Percentiles rank a stretch among this genome's conserved stretches.
These are phyloP conservation scores for Anguilla rostrata DNA, from an alignment of 2,113 vertebrate genomes.

Conservation along the genomic window DNA sequence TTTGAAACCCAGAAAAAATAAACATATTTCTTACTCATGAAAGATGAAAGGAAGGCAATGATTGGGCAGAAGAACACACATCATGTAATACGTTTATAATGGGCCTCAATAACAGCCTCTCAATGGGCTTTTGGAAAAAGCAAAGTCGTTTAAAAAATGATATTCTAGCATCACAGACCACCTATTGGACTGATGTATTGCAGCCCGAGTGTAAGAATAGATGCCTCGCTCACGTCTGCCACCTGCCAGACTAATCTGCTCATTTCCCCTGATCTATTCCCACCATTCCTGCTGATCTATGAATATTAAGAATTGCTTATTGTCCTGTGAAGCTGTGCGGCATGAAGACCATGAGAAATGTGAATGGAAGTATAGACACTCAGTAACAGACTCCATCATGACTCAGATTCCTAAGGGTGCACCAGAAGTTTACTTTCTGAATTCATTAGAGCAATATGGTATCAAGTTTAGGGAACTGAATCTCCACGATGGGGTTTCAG, in stretches of 20 bases:
- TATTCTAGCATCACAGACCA: background rate
- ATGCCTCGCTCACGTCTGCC: background rate
- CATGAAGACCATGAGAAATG: background rate
- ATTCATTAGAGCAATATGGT: background rate
- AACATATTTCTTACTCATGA: background rate
- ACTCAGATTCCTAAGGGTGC: no score
- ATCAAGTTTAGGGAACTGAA: background rate
- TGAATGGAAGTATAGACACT: background rate
- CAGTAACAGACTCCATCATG: no score
- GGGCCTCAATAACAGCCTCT: background rate
- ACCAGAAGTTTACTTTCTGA: background rate
- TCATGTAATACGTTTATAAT: background rate
- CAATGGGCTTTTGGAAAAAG: background rate
- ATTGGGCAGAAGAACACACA: background rate
- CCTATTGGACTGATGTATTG: background rate
- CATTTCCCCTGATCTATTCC: background rate
- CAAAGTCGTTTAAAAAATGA: background rate
- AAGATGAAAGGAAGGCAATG: background rate
- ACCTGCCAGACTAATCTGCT: background rate
- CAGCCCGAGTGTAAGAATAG: background rate
- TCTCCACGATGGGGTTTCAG: no score
- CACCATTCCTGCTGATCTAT: background rate
- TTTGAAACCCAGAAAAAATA: background rate
- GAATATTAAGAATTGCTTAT: conserved; percentile 6
- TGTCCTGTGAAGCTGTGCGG: background rate